Evolutionary conservation across 2,113 vertebrate species (phyloP), one percentile per base, ranked within the genome.

Genomic region (Odontophorus gujanensis): DNA sequence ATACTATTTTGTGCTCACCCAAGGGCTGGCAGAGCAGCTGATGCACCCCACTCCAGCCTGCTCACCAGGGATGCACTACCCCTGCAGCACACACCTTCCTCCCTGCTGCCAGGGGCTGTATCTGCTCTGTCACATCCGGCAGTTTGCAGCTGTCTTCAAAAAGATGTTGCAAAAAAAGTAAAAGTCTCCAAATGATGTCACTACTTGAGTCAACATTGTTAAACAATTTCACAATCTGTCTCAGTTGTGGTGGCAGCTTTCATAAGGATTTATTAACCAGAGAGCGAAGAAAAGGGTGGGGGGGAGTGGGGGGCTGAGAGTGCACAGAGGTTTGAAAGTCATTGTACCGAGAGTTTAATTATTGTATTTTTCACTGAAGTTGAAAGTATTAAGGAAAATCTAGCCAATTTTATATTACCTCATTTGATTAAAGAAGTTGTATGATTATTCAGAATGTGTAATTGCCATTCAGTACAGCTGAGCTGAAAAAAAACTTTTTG

Each of bases 261-360:
- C 94, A 96, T 96, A 97, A 97, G 93, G 94, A 96, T 96, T 96
- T 96, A 96, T 96, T 96, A 96, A 95, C 80, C 91, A 94, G 87
- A 91, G 84, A 96, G 38, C 57, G 67, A 87, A 91, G 58, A 87
- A 80, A 80, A 28, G 81, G 58, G 14, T 28, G 51, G 15, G 51
- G 51, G 51, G 51, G 51, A 51, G 51, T 6, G 80, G 91, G 89
- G 67, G 78, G 76, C 55, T 89, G 77, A 82, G 74, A 90, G 75
- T 66, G 77, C 14, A 24, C 17, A 59, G 91, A 95, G 91, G 67
- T 95, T 97, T 97, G 95, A 96, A 96, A 97, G 85, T 88, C 94
- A 96, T 94, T 96, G 95, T 97, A 96, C 93, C 59, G 58, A 94
- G 93, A 94, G 92, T 94, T 96, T 96, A 96, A 97, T 97, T 96